These are phyloP conservation scores for Hyphantria cunea DNA, from an alignment of 1,140 invertebrate genomes.

Conservation along the genomic window DNA sequence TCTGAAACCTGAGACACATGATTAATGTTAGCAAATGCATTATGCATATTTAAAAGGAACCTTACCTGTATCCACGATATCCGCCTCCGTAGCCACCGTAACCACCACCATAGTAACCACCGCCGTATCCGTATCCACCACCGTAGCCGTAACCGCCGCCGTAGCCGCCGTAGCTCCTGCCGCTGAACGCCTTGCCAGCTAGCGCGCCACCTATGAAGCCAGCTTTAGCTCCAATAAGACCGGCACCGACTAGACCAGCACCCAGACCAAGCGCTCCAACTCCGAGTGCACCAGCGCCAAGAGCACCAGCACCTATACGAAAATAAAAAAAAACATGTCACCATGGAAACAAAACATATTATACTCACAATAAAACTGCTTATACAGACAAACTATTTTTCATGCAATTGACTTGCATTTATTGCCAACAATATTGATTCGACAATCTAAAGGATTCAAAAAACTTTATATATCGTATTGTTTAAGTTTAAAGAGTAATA, in stretches of 20 bases:
- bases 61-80: slow-evolving; percentile 25
- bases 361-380: too few relatives aligned
- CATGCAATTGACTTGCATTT: too few relatives aligned
- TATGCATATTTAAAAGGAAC: background rate
- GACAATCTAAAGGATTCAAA: too few relatives aligned
- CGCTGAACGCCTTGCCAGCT: slow-evolving; percentile 50
- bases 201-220: slow-evolving; percentile 65
- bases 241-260: slow-evolving; percentile 48
- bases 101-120: slow-evolving; percentile 35
- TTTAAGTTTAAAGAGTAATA: too few relatives aligned
- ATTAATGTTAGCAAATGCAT: background rate
- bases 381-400: too few relatives aligned
- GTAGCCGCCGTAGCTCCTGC: slow-evolving; percentile 52
- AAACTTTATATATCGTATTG: too few relatives aligned
- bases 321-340: too few relatives aligned
- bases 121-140: slow-evolving; percentile 43
- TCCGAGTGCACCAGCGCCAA: slow-evolving; percentile 46
- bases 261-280: slow-evolving; percentile 43
- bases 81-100: slow-evolving; percentile 31
- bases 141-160: slow-evolving; percentile 38
- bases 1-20: too few relatives aligned
- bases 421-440: too few relatives aligned
- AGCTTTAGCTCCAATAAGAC: slow-evolving; percentile 59
- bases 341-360: too few relatives aligned
- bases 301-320: slow-evolving; percentile 38